Conservation (phyloP, 2,113 vertebrate species). For the Mixornis gularis region DNA sequence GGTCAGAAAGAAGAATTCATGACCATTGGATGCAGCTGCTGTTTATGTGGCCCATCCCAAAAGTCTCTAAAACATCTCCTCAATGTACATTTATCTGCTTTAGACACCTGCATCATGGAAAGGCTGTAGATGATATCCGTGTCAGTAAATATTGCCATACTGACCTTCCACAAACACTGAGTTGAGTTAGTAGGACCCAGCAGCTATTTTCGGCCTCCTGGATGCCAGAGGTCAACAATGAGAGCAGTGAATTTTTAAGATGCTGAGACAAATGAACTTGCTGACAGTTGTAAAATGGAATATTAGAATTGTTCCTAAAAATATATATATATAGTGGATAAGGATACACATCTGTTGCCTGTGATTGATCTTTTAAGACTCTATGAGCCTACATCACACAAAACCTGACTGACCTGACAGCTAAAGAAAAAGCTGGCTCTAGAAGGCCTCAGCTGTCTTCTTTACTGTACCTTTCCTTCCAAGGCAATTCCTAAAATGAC, state of each 20-base stretch:
- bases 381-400: fast-evolving
- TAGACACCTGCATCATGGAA: neutral
- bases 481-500: neutral
- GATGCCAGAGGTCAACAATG: neutral
- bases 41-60: neutral
- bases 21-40: neutral
- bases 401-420: neutral
- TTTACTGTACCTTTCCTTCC: neutral
- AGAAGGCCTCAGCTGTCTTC: neutral
- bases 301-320: neutral
- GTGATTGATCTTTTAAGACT: neutral
- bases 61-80: neutral
- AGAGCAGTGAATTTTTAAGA: neutral
- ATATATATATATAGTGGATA: neutral
- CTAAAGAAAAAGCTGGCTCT: neutral
- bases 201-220: neutral
- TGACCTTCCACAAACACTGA: neutral
- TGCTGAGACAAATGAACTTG: neutral
- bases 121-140: neutral
- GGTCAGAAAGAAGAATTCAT: neutral
- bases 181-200: neutral
- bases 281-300: neutral
- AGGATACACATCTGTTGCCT: neutral
- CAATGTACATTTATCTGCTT: neutral
- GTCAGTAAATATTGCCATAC: neutral